Conservation (phyloP, 2,888 invertebrate genomes). For the Caenorhabditis sp. region DNA sequence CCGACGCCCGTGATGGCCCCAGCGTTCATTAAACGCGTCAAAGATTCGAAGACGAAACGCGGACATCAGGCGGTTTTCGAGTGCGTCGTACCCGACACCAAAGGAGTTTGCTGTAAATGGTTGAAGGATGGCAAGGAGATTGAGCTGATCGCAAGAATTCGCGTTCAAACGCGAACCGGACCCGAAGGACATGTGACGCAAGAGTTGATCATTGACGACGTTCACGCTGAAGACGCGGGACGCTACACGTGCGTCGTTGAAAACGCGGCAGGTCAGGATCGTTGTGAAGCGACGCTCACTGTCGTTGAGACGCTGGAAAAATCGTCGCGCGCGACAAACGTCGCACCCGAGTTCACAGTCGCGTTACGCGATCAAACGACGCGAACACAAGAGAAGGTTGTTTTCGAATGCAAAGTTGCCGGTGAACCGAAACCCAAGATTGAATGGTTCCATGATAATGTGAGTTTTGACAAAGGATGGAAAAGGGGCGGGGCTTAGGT, state of each 20-base stretch:
- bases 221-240: constrained; percentile 66
- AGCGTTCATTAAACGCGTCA: constrained; percentile 71
- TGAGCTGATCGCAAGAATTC: constrained; percentile 70
- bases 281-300: constrained; percentile 66
- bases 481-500: no score
- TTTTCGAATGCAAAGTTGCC: constrained; percentile 73
- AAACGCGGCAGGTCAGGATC: constrained; percentile 65
- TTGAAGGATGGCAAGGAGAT: constrained; percentile 68
- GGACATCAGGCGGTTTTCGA: constrained; percentile 71
- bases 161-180: constrained; percentile 63
- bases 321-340: constrained; percentile 30
- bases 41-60: constrained; percentile 60
- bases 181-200: constrained; percentile 51
- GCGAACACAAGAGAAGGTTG: constrained; percentile 73
- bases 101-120: constrained; percentile 70
- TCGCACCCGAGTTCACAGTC: constrained; percentile 64
- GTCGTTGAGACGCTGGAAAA: constrained; percentile 65
- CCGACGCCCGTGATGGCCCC: constrained; percentile 71
- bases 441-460: constrained; percentile 79
- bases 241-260: constrained; percentile 68
- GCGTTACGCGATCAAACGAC: constrained; percentile 59
- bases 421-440: constrained; percentile 63
- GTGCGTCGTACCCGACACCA: constrained; percentile 71
- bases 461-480: constrained; percentile 18
- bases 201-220: constrained; percentile 68